phyloP scores from a whole-genome alignment of 2,888 invertebrate species.

The Hartigia nigra region DNA sequence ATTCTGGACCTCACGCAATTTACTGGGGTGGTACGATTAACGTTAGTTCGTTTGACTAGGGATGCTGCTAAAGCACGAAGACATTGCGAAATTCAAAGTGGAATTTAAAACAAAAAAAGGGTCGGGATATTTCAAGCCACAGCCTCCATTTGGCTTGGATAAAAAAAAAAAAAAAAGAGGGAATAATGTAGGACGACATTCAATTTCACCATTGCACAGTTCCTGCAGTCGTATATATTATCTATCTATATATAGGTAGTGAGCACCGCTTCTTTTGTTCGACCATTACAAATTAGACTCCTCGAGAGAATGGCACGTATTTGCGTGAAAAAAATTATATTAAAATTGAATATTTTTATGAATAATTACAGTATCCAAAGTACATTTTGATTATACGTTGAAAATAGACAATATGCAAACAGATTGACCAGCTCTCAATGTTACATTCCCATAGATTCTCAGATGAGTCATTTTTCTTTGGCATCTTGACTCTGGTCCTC shows the following conservation, averaged over 20 bases:
- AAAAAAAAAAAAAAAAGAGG: not conserved
- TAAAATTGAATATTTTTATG: too few relatives aligned
- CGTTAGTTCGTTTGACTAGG: not conserved
- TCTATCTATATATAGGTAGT: not conserved
- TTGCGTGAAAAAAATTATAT: not conserved
- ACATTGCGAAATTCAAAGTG: not conserved
- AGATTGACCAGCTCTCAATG: too few relatives aligned
- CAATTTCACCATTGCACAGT: constrained; percentile 30
- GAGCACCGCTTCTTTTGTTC: not conserved
- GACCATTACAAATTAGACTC: not conserved
- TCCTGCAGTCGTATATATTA: constrained; percentile 48
- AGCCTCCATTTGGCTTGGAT: not conserved
- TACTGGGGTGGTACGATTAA: not conserved
- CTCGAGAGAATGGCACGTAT: not conserved
- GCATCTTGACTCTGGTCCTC: too few relatives aligned
- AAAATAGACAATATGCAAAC: too few relatives aligned
- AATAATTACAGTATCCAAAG: too few relatives aligned
- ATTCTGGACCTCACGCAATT: not conserved
- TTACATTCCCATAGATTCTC: too few relatives aligned
- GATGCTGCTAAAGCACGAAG: not conserved
- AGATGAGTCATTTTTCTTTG: too few relatives aligned
- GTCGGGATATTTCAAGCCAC: not conserved
- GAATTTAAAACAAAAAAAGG: not conserved
- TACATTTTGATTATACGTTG: too few relatives aligned
- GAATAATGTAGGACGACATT: not conserved